Conservation (phyloP, 2,888 invertebrate species). For the Drosophila testacea region DNA sequence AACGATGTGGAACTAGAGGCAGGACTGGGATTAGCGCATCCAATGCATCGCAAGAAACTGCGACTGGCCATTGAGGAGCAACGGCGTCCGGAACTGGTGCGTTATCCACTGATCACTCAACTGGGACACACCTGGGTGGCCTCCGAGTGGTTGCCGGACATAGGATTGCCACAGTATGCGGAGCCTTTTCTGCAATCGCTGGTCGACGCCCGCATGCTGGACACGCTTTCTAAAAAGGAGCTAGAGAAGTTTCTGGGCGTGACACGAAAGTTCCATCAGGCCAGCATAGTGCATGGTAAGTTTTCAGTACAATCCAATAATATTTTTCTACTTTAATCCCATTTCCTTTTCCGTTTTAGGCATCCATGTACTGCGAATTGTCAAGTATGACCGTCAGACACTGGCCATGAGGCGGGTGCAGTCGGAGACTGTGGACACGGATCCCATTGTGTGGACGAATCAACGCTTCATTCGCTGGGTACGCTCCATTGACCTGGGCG, state of each 20-base stretch:
- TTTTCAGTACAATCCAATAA: neutral
- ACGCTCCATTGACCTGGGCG: slow-evolving; percentile 95
- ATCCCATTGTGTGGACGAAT: slow-evolving; percentile 98
- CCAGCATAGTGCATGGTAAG: slow-evolving; percentile 94
- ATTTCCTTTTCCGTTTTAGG: slow-evolving; percentile 57
- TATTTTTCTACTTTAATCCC: neutral
- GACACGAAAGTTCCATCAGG: slow-evolving; percentile 97
- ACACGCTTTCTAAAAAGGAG: slow-evolving; percentile 96
- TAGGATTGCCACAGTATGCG: slow-evolving; percentile 95
- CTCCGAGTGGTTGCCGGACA: slow-evolving; percentile 96
- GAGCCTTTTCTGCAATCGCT: slow-evolving; percentile 95
- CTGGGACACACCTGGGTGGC: slow-evolving; percentile 97
- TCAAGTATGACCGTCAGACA: slow-evolving; percentile 96
- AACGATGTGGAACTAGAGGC: slow-evolving; percentile 96
- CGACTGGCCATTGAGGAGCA: slow-evolving; percentile 97
- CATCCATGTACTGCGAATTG: slow-evolving; percentile 95
- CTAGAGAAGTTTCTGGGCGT: slow-evolving; percentile 96
- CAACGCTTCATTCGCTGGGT: slow-evolving; percentile 97
- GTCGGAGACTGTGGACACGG: slow-evolving; percentile 94
- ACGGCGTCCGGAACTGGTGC: slow-evolving; percentile 93
- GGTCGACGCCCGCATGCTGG: slow-evolving; percentile 97
- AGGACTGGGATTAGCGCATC: slow-evolving; percentile 95
- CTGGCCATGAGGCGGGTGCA: slow-evolving; percentile 94
- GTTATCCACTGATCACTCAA: slow-evolving; percentile 94
- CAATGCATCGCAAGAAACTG: slow-evolving; percentile 96